Evolutionary conservation across 1,140 invertebrate species (phyloP).

Genomic region (Sminthurides bifidus): DNA sequence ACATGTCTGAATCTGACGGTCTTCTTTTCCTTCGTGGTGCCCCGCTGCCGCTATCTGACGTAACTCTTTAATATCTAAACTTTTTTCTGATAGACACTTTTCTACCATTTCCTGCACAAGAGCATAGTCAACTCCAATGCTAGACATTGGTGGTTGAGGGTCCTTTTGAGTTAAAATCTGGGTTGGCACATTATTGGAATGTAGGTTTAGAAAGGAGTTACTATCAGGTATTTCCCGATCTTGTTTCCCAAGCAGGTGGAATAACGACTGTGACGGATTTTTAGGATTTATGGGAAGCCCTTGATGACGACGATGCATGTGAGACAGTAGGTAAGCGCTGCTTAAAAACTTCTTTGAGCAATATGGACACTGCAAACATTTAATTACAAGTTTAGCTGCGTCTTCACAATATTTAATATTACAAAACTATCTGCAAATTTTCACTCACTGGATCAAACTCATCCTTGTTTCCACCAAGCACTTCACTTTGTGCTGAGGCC

Average conservation of each 20-base stretch:
- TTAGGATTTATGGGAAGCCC: constrained; percentile 21
- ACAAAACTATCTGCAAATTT: background rate
- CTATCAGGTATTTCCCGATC: too few relatives aligned
- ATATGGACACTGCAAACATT: constrained; percentile 23
- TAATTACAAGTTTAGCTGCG: background rate
- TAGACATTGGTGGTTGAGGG: too few relatives aligned
- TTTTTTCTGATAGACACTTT: too few relatives aligned
- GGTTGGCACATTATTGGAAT: too few relatives aligned
- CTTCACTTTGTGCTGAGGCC: constrained; percentile 17
- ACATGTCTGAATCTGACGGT: too few relatives aligned
- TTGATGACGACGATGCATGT: constrained; percentile 28
- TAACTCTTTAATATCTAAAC: too few relatives aligned
- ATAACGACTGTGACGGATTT: constrained; percentile 4
- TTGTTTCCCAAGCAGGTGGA: background rate
- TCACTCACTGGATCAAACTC: constrained; percentile 20
- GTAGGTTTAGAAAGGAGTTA: too few relatives aligned
- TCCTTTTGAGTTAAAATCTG: too few relatives aligned
- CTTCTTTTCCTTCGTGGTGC: too few relatives aligned
- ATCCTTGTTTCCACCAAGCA: constrained; percentile 20
- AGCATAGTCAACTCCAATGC: too few relatives aligned
- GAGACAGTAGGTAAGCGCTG: constrained; percentile 11
- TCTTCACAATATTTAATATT: background rate
- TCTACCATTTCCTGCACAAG: too few relatives aligned
- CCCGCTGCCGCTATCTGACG: too few relatives aligned
- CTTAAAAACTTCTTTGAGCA: constrained; percentile 22